Conservation (phyloP, 1,140 invertebrate genomes). For the Drosophila micromelanica region DNA sequence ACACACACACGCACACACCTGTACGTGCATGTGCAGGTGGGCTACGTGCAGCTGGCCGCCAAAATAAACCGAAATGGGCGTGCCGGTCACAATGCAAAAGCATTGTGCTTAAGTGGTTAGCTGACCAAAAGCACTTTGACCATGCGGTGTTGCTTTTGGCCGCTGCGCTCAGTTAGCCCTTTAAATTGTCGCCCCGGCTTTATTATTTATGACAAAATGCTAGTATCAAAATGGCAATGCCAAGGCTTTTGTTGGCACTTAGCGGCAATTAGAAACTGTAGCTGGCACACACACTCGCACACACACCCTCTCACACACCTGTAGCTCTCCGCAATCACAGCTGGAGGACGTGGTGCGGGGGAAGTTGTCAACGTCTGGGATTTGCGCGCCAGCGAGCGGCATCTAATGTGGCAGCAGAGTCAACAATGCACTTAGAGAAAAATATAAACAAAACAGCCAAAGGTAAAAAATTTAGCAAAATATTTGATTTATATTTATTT, state of each 20-base stretch:
- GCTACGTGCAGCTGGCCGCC: conserved; percentile 32
- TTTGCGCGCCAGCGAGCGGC: conserved; percentile 32
- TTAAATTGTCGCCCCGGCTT: conserved; percentile 28
- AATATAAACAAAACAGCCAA: no score
- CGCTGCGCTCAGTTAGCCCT: conserved; percentile 26
- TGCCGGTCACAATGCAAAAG: conserved; percentile 58
- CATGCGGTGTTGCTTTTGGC: conserved; percentile 46
- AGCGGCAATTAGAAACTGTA: conserved; percentile 67
- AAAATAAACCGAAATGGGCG: conserved; percentile 31
- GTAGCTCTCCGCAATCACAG: conserved; percentile 25
- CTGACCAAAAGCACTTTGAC: conserved; percentile 81
- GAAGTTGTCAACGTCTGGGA: conserved; percentile 27
- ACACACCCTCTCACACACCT: conserved; percentile 57
- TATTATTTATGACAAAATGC: conserved; percentile 70
- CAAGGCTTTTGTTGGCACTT: conserved; percentile 61
- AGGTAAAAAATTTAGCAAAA: no score
- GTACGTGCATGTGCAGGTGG: conserved; percentile 29
- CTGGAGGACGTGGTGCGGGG: not conserved
- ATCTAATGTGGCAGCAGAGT: conserved; percentile 27
- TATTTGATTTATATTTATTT: no score
- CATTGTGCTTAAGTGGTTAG: conserved; percentile 75
- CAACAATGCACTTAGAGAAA: not conserved
- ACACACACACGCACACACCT: not conserved
- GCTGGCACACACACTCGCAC: conserved; percentile 1
- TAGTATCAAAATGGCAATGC: conserved; percentile 56